Evolutionary conservation across 2,888 invertebrate genomes (phyloP).

Genomic region (Xanthia togata): DNA sequence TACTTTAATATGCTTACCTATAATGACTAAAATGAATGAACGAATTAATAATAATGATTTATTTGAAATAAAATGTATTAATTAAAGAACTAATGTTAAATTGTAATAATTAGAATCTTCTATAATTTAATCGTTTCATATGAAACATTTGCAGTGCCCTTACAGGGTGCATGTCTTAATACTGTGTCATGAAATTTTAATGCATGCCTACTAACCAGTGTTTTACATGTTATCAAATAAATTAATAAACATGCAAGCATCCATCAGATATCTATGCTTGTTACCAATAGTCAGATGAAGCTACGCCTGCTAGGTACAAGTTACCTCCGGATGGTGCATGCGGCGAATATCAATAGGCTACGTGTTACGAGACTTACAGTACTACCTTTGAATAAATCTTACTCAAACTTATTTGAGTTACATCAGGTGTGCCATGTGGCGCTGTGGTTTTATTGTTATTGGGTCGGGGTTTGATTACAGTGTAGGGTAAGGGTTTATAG

Average conservation of each 20-base stretch:
- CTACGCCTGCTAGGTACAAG: not conserved
- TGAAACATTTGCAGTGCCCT: too few species aligned
- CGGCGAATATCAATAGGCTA: slow-evolving; percentile 31
- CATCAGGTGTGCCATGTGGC: slow-evolving; percentile 13
- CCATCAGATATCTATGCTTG: not conserved
- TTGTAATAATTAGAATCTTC: too few species aligned
- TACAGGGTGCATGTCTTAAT: too few species aligned
- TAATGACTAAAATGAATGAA: too few species aligned
- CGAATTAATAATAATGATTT: too few species aligned
- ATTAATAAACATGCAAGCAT: not conserved
- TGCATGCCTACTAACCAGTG: too few species aligned
- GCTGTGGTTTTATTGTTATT: slow-evolving; percentile 35
- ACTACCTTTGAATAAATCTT: slow-evolving; percentile 28
- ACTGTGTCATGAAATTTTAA: too few species aligned
- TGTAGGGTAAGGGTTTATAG: slow-evolving; percentile 21
- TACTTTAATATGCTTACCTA: too few species aligned
- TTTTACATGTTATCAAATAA: too few species aligned
- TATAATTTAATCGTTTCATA: too few species aligned
- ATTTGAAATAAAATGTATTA: too few species aligned
- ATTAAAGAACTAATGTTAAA: too few species aligned
- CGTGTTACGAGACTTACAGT: not conserved
- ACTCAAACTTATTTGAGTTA: slow-evolving; percentile 17
- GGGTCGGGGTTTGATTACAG: slow-evolving; percentile 29
- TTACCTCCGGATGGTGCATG: not conserved
- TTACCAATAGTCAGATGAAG: slow-evolving; percentile 1